A percentile compares a stretch with the other conserved stretches of the same genome.
phyloP scores from a whole-genome alignment of 1,140 invertebrate species.

The Philotrypesis tridentata region DNA sequence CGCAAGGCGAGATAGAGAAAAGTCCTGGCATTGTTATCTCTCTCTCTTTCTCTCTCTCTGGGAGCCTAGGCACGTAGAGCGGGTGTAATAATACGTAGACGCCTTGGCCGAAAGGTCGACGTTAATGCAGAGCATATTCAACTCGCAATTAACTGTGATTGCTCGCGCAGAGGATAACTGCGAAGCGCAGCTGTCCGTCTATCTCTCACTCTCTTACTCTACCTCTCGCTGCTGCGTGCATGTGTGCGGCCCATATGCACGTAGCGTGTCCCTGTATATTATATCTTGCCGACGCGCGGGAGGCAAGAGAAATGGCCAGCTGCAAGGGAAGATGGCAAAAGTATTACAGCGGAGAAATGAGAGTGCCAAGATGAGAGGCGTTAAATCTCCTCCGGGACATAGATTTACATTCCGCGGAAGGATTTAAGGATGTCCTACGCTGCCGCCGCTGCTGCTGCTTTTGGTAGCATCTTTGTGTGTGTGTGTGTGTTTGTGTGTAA shows the following conservation, averaged over 20 bases:
- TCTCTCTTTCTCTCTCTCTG: too few species aligned
- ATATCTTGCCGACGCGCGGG: not conserved
- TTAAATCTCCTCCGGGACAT: not conserved
- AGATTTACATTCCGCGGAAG: not conserved
- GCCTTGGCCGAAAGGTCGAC: constrained; percentile 5
- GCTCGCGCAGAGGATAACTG: not conserved
- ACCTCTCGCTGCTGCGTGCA: too few species aligned
- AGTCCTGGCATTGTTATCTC: not conserved
- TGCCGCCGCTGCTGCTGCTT: too few species aligned
- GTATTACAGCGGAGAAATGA: not conserved
- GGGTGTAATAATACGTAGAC: constrained; percentile 18
- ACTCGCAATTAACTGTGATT: constrained; percentile 31
- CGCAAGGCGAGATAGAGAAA: not conserved
- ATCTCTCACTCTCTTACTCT: too few species aligned
- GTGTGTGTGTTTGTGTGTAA: too few species aligned
- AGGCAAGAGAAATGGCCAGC: not conserved
- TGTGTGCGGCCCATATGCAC: too few species aligned
- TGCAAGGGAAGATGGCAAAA: not conserved
- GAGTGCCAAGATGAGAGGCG: not conserved
- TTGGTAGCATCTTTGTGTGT: not conserved
- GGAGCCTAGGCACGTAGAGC: constrained; percentile 10
- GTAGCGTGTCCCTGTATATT: not conserved
- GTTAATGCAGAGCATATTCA: constrained; percentile 29
- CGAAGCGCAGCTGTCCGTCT: not conserved
- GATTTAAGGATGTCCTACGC: not conserved